phyloP scores from a whole-genome alignment of 2,888 invertebrate genomes.

The Erynnis tages region DNA sequence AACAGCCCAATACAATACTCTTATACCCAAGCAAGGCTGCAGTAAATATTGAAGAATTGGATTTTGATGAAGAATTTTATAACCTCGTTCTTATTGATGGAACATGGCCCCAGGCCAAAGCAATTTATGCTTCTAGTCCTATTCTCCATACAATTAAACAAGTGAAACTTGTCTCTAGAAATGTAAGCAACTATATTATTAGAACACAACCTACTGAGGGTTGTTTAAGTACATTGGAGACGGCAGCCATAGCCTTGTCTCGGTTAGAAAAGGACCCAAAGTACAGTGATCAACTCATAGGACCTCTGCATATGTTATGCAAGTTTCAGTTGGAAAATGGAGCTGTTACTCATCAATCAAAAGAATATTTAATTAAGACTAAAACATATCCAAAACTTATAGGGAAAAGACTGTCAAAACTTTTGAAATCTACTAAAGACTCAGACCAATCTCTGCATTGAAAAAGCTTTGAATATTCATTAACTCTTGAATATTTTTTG shows the following conservation, averaged over 20 bases:
- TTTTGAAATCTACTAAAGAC: conserved; percentile 53
- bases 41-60: conserved; percentile 82
- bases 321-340: conserved; percentile 94
- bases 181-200: conserved; percentile 93
- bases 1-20: conserved; percentile 85
- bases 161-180: conserved; percentile 88
- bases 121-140: conserved; percentile 92
- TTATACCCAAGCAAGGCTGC: conserved; percentile 91
- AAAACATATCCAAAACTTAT: conserved; percentile 90
- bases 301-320: conserved; percentile 91
- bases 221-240: conserved; percentile 94
- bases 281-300: conserved; percentile 85
- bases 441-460: not conserved
- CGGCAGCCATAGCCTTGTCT: conserved; percentile 89
- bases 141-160: conserved; percentile 88
- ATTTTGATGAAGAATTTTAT: conserved; percentile 78
- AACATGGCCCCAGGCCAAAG: conserved; percentile 97
- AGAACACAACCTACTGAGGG: conserved; percentile 96
- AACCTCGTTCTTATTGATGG: conserved; percentile 95
- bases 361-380: conserved; percentile 91
- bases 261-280: conserved; percentile 86
- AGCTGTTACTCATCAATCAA: conserved; percentile 96
- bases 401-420: conserved; percentile 85
- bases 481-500: too few relatives aligned
- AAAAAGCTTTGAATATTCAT: not conserved